These are phyloP conservation scores for Oreochromis grahami DNA, from an alignment of 2,797 vertebrate genomes.

Conservation along the genomic window DNA sequence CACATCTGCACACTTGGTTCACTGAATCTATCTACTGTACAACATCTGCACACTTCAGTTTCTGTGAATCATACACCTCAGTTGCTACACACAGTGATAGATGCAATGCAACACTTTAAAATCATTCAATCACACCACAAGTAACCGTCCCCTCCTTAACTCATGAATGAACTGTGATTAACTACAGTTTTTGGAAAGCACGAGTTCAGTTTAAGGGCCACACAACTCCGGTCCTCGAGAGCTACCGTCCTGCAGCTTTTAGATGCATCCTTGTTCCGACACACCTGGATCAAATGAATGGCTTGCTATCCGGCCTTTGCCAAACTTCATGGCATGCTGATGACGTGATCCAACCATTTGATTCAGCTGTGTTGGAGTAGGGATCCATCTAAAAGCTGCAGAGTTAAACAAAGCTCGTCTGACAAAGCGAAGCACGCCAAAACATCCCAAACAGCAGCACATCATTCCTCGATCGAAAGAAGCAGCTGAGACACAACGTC, in stretches of 20 bases:
- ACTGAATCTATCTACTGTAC: background rate
- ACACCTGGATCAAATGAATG: accelerated
- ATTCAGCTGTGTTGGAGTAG: background rate
- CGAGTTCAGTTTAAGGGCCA: background rate
- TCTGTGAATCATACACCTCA: no score
- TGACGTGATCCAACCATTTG: background rate
- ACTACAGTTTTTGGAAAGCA: background rate
- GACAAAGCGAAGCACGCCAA: background rate
- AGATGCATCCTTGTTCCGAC: background rate
- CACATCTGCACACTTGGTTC: background rate
- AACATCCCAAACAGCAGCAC: background rate
- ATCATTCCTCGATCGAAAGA: background rate
- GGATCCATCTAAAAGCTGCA: background rate
- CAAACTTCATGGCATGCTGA: background rate
- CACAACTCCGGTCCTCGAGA: background rate
- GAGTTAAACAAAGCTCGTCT: background rate
- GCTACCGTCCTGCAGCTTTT: accelerated
- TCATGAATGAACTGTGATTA: background rate
- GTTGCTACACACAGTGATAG: background rate
- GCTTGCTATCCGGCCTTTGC: background rate
- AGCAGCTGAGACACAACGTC: background rate
- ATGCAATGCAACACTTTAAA: background rate
- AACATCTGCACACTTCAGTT: background rate
- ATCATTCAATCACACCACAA: accelerated
- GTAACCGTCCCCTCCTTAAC: background rate